phyloP scores from a whole-genome alignment of 2,113 vertebrate species.

The Blennius ocellaris region DNA sequence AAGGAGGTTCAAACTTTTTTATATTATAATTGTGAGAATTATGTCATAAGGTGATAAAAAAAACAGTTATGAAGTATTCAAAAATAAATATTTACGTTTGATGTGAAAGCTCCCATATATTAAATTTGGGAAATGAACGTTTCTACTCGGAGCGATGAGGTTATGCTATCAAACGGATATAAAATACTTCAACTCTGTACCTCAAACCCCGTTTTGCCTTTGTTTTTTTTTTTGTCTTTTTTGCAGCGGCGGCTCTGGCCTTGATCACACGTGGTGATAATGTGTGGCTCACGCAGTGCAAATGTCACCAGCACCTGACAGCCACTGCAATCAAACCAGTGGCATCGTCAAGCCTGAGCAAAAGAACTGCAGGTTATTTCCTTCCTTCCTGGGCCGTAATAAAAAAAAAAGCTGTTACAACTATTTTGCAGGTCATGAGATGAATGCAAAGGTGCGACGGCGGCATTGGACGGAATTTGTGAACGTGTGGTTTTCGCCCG shows the following conservation, averaged over 20 bases:
- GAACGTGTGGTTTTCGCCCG: neutral
- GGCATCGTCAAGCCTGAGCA: neutral
- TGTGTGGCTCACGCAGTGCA: neutral
- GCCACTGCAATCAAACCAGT: slow-evolving; percentile 1
- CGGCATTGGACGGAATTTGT: neutral
- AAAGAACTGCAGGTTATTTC: neutral
- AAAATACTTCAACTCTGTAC: too few relatives aligned
- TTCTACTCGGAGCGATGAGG: too few relatives aligned
- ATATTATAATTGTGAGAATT: too few relatives aligned
- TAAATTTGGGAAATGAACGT: too few relatives aligned
- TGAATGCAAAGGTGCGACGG: neutral
- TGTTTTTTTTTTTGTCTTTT: slow-evolving; percentile 10
- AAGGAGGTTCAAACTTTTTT: too few relatives aligned
- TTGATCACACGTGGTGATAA: slow-evolving; percentile 2
- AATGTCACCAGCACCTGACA: neutral
- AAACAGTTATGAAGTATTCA: too few relatives aligned
- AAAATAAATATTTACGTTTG: too few relatives aligned
- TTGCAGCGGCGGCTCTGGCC: slow-evolving; percentile 10
- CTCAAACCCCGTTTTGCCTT: too few relatives aligned
- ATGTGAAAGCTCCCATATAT: too few relatives aligned
- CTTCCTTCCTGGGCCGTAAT: too few relatives aligned
- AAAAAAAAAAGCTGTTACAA: neutral
- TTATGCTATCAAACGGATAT: too few relatives aligned
- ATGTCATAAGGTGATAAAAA: too few relatives aligned
- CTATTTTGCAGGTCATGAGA: neutral